Evolutionary conservation across 2,888 invertebrate genomes (phyloP).

Genomic region (Rotaria sp.): DNA sequence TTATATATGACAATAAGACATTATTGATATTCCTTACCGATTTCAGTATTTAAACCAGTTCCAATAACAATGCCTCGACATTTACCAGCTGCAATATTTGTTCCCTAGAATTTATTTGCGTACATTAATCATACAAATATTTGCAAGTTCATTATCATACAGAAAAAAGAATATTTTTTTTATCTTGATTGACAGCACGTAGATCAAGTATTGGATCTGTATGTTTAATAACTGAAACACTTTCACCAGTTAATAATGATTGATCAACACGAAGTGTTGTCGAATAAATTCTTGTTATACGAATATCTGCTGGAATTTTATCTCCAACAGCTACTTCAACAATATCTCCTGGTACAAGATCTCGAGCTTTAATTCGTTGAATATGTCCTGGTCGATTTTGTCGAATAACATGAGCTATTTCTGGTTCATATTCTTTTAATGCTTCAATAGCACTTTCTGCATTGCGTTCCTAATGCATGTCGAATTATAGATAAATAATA

Average conservation of each 20-base stretch:
- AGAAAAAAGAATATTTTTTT: slow-evolving; percentile 98
- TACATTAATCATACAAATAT: no score
- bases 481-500: background rate
- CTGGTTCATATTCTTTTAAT: slow-evolving; percentile 99
- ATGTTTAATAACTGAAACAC: slow-evolving; percentile 97
- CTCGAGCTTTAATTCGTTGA: slow-evolving; percentile 91
- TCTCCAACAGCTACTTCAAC: slow-evolving; percentile 98
- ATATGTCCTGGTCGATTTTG: slow-evolving; percentile 82
- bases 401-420: slow-evolving; percentile 97
- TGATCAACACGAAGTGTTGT: slow-evolving; percentile 98
- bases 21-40: no score
- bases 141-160: background rate
- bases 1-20: no score
- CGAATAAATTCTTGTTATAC: slow-evolving; percentile 88
- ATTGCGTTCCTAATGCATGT: slow-evolving; percentile 71
- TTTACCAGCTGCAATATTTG: slow-evolving; percentile 97
- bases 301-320: slow-evolving; percentile 98
- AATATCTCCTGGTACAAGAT: slow-evolving; percentile 95
- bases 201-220: slow-evolving; percentile 94
- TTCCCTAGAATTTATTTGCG: slow-evolving; percentile 64
- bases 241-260: slow-evolving; percentile 96
- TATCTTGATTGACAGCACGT: slow-evolving; percentile 98
- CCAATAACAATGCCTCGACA: slow-evolving; percentile 96
- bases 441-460: slow-evolving; percentile 99
- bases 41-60: slow-evolving; percentile 91